phyloP scores from a whole-genome alignment of 2,888 invertebrate species.

The Luffia ferchaultella region DNA sequence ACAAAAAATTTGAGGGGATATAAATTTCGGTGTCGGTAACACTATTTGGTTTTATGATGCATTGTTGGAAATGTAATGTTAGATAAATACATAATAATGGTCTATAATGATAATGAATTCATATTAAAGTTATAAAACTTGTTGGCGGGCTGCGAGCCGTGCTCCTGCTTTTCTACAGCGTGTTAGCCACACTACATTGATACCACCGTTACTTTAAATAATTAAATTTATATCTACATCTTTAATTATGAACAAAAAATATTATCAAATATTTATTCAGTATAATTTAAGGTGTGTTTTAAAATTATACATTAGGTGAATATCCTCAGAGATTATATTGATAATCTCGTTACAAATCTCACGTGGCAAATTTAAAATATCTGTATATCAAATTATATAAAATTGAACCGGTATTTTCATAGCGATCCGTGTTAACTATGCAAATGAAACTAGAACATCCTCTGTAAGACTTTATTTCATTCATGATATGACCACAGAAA shows the following conservation, averaged over 20 bases:
- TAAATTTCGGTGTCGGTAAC: neutral
- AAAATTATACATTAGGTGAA: too few relatives aligned
- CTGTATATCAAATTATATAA: too few relatives aligned
- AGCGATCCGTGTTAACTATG: slow-evolving; percentile 7
- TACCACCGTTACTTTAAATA: too few relatives aligned
- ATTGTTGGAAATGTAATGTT: slow-evolving; percentile 20
- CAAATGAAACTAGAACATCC: slow-evolving; percentile 13
- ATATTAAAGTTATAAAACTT: slow-evolving; percentile 23
- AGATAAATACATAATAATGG: slow-evolving; percentile 30
- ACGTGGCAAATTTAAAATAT: too few relatives aligned
- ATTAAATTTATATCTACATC: too few relatives aligned
- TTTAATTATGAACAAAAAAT: too few relatives aligned
- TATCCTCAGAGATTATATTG: too few relatives aligned
- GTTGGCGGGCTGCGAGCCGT: slow-evolving; percentile 8
- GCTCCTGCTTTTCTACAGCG: slow-evolving; percentile 9
- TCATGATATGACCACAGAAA: slow-evolving; percentile 21
- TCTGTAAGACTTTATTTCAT: slow-evolving; percentile 17
- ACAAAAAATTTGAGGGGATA: neutral
- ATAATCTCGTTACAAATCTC: too few relatives aligned
- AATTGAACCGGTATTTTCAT: too few relatives aligned
- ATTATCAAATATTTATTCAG: too few relatives aligned
- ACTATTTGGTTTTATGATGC: neutral
- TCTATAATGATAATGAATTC: slow-evolving; percentile 32
- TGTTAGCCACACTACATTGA: too few relatives aligned
- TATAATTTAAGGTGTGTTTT: too few relatives aligned